A percentile compares a stretch with the other conserved stretches of the same genome.
phyloP scores from a whole-genome alignment of 2,113 vertebrate genomes.

The Phrynocephalus versicolor region DNA sequence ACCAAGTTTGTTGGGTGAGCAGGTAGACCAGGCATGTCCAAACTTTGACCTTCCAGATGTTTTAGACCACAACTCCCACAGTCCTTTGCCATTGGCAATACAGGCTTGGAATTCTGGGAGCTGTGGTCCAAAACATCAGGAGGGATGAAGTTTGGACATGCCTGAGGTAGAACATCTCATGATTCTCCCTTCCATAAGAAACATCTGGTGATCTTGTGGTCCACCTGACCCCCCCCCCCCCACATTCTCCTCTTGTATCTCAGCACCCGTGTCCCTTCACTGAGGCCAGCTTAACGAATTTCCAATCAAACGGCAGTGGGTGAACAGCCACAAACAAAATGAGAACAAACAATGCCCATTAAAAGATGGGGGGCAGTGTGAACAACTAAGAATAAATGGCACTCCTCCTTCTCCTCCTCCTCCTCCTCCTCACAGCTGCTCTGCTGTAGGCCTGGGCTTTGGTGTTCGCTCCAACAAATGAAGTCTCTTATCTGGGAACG shows the following conservation, averaged over 20 bases:
- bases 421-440: not conserved
- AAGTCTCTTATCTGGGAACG: conserved; percentile 65
- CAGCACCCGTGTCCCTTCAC: conserved; percentile 15
- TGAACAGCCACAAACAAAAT: conserved; percentile 19
- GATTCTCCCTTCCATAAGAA: conserved; percentile 28
- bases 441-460: conserved; percentile 59
- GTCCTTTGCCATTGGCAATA: too few relatives aligned
- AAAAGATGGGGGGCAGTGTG: conserved; percentile 42
- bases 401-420: too few relatives aligned
- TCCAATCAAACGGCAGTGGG: conserved; percentile 54
- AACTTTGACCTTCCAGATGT: too few relatives aligned
- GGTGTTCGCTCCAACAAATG: conserved; percentile 55
- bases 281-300: conserved; percentile 37
- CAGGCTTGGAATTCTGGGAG: too few relatives aligned
- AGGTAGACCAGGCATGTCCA: too few relatives aligned
- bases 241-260: not conserved
- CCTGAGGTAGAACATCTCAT: too few relatives aligned
- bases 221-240: not conserved
- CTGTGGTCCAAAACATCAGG: too few relatives aligned
- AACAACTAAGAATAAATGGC: conserved; percentile 8
- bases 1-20: not conserved
- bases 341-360: conserved; percentile 55
- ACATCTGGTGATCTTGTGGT: conserved; percentile 51
- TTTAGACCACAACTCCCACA: too few relatives aligned
- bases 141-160: too few relatives aligned